A percentile compares a stretch with the other conserved stretches of the same genome.
Evolutionary conservation across 1,140 invertebrate species (phyloP).

Genomic region (Elysia chlorotica): DNA sequence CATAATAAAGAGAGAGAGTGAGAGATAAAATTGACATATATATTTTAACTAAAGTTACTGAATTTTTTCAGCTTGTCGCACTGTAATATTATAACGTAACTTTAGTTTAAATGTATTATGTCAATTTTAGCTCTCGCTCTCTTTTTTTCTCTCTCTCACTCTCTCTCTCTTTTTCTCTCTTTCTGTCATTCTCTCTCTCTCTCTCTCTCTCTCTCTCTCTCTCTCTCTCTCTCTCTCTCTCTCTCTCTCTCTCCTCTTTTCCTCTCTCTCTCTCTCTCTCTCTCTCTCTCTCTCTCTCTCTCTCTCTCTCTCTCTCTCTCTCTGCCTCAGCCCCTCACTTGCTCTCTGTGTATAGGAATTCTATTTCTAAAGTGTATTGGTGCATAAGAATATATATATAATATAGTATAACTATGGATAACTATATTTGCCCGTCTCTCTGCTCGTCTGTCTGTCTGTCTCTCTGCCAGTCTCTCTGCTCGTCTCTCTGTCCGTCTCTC

Average conservation of each 20-base stretch:
- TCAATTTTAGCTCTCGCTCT: not conserved
- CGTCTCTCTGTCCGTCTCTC: no score
- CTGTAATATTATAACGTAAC: not conserved
- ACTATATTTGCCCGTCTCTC: no score
- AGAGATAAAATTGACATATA: not conserved
- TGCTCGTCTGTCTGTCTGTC: no score
- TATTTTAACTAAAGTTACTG: not conserved
- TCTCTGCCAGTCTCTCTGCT: no score
- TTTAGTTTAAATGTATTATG: not conserved
- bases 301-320: no score
- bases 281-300: no score
- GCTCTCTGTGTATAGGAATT: no score
- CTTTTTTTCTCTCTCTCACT: slow-evolving; percentile 13
- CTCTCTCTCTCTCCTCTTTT: slow-evolving; percentile 19
- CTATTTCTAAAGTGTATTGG: no score
- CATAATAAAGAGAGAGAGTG: not conserved
- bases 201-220: slow-evolving; percentile 9
- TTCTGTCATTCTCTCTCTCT: slow-evolving; percentile 20
- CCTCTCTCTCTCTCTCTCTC: no score
- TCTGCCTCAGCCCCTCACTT: no score
- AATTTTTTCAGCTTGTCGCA: not conserved
- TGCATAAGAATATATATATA: no score
- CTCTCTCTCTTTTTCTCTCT: slow-evolving; percentile 2
- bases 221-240: slow-evolving; percentile 16
- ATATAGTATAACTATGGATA: no score